phyloP scores from a whole-genome alignment of 1,140 invertebrate species.

The Lasaia peninsularis region DNA sequence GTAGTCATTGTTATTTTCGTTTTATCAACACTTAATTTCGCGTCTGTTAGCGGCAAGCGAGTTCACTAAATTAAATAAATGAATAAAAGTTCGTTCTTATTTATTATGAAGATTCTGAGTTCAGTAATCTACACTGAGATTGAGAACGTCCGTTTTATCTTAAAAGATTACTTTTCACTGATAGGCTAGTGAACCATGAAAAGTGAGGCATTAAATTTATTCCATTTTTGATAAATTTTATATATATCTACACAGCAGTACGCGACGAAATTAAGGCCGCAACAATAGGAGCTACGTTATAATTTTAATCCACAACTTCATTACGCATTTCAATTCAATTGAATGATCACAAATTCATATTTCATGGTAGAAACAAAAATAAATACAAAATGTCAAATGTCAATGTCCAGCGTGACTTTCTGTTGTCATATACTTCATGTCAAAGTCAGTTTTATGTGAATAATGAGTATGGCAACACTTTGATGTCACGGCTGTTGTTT shows the following conservation, averaged over 20 bases:
- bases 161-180: not conserved
- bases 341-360: conserved; percentile 14
- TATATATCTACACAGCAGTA: not conserved
- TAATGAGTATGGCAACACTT: too few relatives aligned
- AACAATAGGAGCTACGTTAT: not conserved
- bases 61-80: conserved; percentile 11
- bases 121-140: conserved; percentile 11
- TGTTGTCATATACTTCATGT: too few relatives aligned
- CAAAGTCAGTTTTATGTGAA: too few relatives aligned
- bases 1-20: conserved; percentile 32
- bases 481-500: too few relatives aligned
- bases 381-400: conserved; percentile 15
- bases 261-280: not conserved
- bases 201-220: not conserved
- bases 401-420: too few relatives aligned
- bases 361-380: conserved; percentile 3
- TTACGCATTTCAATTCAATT: conserved; percentile 10
- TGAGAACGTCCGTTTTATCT: conserved; percentile 11
- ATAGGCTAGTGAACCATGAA: not conserved
- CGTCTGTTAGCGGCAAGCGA: not conserved
- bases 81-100: conserved; percentile 8
- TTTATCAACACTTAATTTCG: conserved; percentile 18
- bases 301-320: not conserved
- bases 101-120: conserved; percentile 9
- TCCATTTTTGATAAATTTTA: not conserved